A percentile compares a stretch with the other conserved stretches of the same genome.
Conservation (phyloP, 2,888 invertebrate species). For the Branchellion lobata region DNA sequence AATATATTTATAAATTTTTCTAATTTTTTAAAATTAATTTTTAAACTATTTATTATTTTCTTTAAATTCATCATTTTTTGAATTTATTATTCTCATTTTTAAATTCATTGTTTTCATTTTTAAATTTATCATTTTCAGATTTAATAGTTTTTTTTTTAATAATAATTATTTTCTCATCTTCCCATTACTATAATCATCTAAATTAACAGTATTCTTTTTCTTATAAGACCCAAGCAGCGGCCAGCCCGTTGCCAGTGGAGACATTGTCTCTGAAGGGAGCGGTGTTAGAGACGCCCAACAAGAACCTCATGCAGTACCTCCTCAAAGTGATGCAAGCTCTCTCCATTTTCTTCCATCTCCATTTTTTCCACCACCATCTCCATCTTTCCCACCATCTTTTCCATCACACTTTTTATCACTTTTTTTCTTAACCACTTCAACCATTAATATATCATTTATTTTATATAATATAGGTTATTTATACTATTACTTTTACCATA, state of each 20-base stretch:
- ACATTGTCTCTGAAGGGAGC: neutral
- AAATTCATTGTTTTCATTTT: neutral
- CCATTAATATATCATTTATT: too few relatives aligned
- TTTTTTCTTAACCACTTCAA: too few relatives aligned
- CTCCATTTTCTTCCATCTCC: too few relatives aligned
- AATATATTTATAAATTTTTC: too few relatives aligned
- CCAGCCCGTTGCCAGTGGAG: neutral
- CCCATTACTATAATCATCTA: neutral
- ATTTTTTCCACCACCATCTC: too few relatives aligned
- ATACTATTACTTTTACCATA: too few relatives aligned
- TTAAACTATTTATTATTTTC: neutral
- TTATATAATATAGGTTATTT: too few relatives aligned
- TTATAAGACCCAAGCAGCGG: neutral
- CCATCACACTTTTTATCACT: too few relatives aligned
- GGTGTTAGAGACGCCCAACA: neutral
- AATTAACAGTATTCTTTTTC: neutral
- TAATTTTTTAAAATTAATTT: neutral
- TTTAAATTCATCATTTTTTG: neutral
- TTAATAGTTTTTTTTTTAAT: neutral
- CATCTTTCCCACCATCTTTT: too few relatives aligned
- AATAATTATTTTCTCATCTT: neutral
- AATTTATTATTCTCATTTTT: neutral
- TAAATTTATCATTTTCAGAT: too few relatives aligned
- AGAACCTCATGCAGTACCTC: neutral
- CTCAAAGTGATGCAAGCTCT: too few relatives aligned